Conservation (phyloP, 2,888 invertebrate genomes). For the Aphelenchoides bicaudatus region DNA sequence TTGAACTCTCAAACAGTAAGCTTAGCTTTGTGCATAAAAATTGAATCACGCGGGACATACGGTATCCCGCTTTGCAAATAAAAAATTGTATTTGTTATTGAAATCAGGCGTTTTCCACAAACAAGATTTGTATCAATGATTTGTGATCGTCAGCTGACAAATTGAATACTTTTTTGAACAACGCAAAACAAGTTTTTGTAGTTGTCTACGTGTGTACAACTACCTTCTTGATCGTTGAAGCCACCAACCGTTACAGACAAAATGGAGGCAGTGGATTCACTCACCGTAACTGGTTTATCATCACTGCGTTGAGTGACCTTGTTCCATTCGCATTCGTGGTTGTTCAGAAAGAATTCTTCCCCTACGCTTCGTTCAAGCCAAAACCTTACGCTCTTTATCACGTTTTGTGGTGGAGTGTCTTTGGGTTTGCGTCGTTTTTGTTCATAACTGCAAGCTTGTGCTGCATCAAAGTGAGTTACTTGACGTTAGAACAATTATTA, state of each 20-base stretch:
- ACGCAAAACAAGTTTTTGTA: too few relatives aligned
- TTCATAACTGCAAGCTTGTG: constrained; percentile 11
- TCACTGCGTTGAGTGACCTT: neutral
- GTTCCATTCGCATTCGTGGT: constrained; percentile 2
- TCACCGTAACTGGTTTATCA: neutral
- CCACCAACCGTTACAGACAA: neutral
- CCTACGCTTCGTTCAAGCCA: neutral
- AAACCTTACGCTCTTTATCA: constrained; percentile 8
- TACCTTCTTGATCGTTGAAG: constrained; percentile 3
- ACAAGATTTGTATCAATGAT: too few relatives aligned
- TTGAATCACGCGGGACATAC: too few relatives aligned
- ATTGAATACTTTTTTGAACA: too few relatives aligned
- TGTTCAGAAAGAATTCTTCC: neutral
- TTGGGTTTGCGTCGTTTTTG: neutral
- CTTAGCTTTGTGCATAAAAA: too few relatives aligned
- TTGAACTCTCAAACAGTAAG: neutral
- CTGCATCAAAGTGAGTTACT: neutral
- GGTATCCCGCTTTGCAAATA: too few relatives aligned
- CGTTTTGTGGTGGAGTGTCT: constrained; percentile 1
- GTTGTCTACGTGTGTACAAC: constrained; percentile 3
- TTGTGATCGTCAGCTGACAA: too few relatives aligned
- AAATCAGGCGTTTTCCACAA: too few relatives aligned
- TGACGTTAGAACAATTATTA: too few relatives aligned
- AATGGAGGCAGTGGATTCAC: neutral
- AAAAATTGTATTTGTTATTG: too few relatives aligned